Conservation (phyloP, 2,113 vertebrate species). For the Myiagra hebetior region DNA sequence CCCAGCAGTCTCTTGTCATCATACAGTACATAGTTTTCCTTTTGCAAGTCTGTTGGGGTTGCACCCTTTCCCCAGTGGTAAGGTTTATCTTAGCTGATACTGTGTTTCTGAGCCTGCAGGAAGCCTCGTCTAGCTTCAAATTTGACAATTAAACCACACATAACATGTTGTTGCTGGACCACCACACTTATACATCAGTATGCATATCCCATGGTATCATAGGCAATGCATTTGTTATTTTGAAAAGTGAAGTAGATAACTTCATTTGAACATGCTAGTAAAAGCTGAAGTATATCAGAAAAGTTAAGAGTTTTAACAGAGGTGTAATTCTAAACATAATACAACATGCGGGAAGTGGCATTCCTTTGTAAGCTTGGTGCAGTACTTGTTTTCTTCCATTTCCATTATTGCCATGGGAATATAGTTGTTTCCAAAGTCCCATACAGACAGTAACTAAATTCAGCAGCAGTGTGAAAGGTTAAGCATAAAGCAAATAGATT, state of each 20-base stretch:
- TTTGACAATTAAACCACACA: background rate
- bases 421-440: constrained; percentile 35
- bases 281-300: background rate
- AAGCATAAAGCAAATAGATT: constrained; percentile 70
- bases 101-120: background rate
- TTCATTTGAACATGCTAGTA: background rate
- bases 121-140: background rate
- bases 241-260: background rate
- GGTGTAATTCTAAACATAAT: background rate
- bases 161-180: background rate
- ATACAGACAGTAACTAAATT: constrained; percentile 55
- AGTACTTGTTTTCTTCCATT: constrained; percentile 59
- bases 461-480: constrained; percentile 55
- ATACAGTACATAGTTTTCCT: background rate
- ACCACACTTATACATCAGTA: background rate
- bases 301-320: background rate
- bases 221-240: background rate
- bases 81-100: background rate
- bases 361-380: constrained; percentile 44
- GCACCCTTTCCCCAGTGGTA: background rate
- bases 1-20: background rate
- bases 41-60: background rate
- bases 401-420: constrained; percentile 32
- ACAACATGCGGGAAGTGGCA: background rate
- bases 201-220: background rate